A percentile compares a stretch with the other conserved stretches of the same genome.
phyloP scores from a whole-genome alignment of 2,113 vertebrate species.

The Xyliphius kryptos region DNA sequence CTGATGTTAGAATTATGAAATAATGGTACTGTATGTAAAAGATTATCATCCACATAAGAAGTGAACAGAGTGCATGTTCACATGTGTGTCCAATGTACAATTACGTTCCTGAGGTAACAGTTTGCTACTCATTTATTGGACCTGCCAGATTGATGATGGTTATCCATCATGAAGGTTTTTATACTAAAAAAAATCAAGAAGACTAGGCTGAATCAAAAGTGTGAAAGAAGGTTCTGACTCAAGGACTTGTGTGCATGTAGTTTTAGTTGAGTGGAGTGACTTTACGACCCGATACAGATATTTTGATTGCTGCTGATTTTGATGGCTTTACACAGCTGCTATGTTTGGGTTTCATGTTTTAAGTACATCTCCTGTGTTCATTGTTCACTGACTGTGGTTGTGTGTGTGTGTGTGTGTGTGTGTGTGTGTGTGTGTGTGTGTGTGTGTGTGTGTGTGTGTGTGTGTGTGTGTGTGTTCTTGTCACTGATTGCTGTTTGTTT shows the following conservation, averaged over 20 bases:
- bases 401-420: no score
- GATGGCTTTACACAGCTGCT: neutral
- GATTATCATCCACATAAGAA: neutral
- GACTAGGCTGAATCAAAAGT: slow-evolving; percentile 23
- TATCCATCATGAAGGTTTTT: slow-evolving; percentile 14
- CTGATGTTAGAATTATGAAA: no score
- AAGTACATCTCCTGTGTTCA: neutral
- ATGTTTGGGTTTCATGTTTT: slow-evolving; percentile 11
- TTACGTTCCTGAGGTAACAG: slow-evolving; percentile 5
- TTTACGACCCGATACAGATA: slow-evolving; percentile 5
- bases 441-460: slow-evolving; percentile 24
- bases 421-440: no score
- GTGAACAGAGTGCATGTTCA: neutral
- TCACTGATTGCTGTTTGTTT: slow-evolving; percentile 65
- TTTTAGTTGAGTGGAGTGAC: slow-evolving; percentile 12
- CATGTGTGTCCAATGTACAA: slow-evolving; percentile 15
- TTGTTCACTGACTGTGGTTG: neutral
- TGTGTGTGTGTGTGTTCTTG: slow-evolving; percentile 38
- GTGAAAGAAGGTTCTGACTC: slow-evolving; percentile 1
- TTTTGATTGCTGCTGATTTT: neutral
- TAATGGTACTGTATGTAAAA: no score
- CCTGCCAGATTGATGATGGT: slow-evolving; percentile 29
- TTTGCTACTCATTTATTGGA: slow-evolving; percentile 4
- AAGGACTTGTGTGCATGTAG: slow-evolving; percentile 38
- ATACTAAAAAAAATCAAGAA: slow-evolving; percentile 12